Percentiles rank a stretch among this genome's conserved stretches.
Conservation (phyloP, 2,113 vertebrate genomes). For the Ctenodactylus gundi region DNA sequence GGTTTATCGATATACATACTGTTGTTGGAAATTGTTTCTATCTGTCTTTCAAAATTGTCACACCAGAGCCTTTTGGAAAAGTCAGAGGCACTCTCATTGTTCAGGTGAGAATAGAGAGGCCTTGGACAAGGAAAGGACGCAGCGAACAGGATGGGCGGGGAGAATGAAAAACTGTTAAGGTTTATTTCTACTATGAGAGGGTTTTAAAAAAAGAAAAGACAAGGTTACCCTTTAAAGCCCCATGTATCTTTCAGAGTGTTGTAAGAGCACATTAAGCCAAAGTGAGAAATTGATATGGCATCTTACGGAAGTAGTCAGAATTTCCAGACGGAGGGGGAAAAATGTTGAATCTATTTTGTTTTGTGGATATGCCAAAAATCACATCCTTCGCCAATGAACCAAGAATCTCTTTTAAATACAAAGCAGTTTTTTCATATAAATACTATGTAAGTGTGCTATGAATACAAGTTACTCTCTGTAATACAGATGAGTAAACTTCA, state of each 20-base stretch:
- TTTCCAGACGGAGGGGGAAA: conserved; percentile 45
- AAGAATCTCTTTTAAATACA: conserved; percentile 42
- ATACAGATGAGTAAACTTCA: neutral
- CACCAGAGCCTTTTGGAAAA: neutral
- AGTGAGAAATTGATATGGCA: conserved; percentile 62
- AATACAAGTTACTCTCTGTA: conserved; percentile 14
- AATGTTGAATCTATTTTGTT: neutral
- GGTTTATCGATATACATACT: neutral
- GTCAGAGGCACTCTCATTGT: neutral
- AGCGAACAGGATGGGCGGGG: neutral
- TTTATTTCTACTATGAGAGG: conserved; percentile 58
- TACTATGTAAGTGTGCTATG: neutral
- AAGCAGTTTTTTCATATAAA: neutral
- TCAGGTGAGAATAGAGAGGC: conserved; percentile 43
- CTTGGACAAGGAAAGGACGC: neutral
- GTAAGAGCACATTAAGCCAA: conserved; percentile 58
- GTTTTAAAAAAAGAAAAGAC: conserved; percentile 41
- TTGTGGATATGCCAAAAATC: conserved; percentile 25
- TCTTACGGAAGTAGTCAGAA: conserved; percentile 53
- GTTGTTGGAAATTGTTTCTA: neutral
- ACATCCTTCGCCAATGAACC: neutral
- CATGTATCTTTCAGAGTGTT: conserved; percentile 60
- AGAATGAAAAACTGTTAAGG: conserved; percentile 39
- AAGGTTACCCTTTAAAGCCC: conserved; percentile 64
- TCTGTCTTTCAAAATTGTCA: neutral